phyloP scores from a whole-genome alignment of 2,113 vertebrate genomes.

The Pangasianodon hypophthalmus region DNA sequence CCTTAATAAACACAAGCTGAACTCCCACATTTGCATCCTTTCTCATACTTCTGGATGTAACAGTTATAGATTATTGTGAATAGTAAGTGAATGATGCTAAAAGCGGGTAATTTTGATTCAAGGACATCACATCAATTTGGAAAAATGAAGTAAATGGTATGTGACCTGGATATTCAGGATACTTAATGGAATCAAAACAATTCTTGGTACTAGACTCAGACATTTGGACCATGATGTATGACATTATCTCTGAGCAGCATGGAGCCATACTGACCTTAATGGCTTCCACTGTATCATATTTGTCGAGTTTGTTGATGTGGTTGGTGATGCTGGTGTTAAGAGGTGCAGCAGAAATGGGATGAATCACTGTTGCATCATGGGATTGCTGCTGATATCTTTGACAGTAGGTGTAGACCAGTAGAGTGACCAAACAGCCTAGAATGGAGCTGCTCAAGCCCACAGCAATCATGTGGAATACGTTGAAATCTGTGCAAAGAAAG shows the following conservation, averaged over 20 bases:
- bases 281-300: conserved; percentile 94
- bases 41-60: not conserved
- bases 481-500: conserved; percentile 82
- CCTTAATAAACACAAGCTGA: not conserved
- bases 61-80: not conserved
- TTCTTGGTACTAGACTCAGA: not conserved
- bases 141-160: not conserved
- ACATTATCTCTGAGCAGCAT: not conserved
- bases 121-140: not conserved
- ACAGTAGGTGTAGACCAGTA: conserved; percentile 93
- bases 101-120: not conserved
- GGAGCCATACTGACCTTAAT: conserved; percentile 84
- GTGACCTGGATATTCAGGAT: not conserved
- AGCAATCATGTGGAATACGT: conserved; percentile 95
- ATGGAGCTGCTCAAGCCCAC: conserved; percentile 96
- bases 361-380: conserved; percentile 95
- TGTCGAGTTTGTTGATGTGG: conserved; percentile 98
- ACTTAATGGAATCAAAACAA: not conserved
- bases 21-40: too few relatives aligned
- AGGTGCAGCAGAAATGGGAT: conserved; percentile 88
- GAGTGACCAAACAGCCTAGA: conserved; percentile 91
- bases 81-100: not conserved
- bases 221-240: not conserved
- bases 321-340: conserved; percentile 98
- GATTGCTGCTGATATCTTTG: conserved; percentile 94